Conservation (phyloP, 2,113 vertebrate genomes). For the Channa maculata region DNA sequence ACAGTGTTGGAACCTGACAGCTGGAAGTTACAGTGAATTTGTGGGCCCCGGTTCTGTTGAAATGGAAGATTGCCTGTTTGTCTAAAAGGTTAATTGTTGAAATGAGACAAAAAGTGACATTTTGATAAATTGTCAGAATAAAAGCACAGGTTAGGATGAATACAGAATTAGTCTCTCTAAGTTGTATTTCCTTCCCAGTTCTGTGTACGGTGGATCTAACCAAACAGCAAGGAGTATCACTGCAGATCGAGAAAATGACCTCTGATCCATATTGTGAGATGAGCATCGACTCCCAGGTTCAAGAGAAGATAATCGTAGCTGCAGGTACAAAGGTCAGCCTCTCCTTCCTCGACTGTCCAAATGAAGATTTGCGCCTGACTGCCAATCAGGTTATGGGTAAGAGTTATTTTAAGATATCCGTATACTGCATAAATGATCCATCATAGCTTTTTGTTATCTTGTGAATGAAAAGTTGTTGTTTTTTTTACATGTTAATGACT, state of each 20-base stretch:
- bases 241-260: conserved; percentile 83
- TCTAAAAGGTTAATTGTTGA: too few species aligned
- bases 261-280: conserved; percentile 84
- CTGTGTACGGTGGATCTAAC: conserved; percentile 85
- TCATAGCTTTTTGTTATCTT: too few species aligned
- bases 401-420: not conserved
- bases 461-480: too few species aligned
- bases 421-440: too few species aligned
- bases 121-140: not conserved
- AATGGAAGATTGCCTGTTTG: too few species aligned
- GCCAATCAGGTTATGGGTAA: conserved; percentile 82
- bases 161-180: not conserved
- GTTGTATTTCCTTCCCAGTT: conserved; percentile 63
- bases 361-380: conserved; percentile 83
- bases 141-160: not conserved
- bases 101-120: too few species aligned
- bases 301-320: conserved; percentile 78
- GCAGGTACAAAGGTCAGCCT: conserved; percentile 79
- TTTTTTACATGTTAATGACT: too few species aligned
- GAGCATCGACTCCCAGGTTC: conserved; percentile 81
- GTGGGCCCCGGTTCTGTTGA: too few species aligned
- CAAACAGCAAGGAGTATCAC: conserved; percentile 70
- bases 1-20: not conserved
- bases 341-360: conserved; percentile 89
- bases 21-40: too few species aligned